Base-by-base conservation (phyloP, 2,113 vertebrate species). In the Eulemur rufifrons region DNA sequence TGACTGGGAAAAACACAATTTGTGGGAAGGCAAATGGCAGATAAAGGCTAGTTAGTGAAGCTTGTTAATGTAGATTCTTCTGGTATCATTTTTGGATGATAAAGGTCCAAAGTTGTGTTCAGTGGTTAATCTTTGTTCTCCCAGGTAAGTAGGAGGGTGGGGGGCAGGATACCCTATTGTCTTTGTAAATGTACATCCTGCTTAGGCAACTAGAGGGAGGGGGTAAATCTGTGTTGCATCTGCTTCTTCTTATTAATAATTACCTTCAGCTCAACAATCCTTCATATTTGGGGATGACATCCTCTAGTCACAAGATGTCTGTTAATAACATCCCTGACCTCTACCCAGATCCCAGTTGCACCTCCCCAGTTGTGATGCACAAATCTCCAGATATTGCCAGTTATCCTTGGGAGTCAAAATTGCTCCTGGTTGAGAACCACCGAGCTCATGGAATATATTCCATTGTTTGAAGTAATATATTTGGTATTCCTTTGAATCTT, bases 181-280 rank as follows among this genome's bases (percentile, higher is more conserved):
- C 32, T 77, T 85, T 66, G 42, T 54, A 66, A 42, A 66, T 47
- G 8, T 68, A 68, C 17, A 3, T 59, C 32, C 9, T 93, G 21
- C 17, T 66, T 47, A 59, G 73, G 21, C 29, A 93, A 56, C 47
- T 8, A 37, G n/a, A 54, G 32, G 29, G n/a, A 86, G 1, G 23
- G 5, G 20, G 50, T 2, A 45, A 21, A n/a, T 18, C 4, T 21
- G 23, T 47, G 32, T 2, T 27, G 2, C 13, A n/a, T 21, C n/a
- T 59, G 27, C 37, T 77, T 27, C n/a, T 76, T 34, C 47, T 56
- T 45, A 54, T 54, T 54, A 54, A 18, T 54, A 59, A 47, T 21
- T 47, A 23, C 14, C 32, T 61, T 63, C 20, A 54, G 27, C 21
- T 77, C 18, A 25, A 56, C 3, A 52, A 29, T 25, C 7, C 37